Evolutionary conservation across 1,140 invertebrate species (phyloP), one percentile per base, ranked within the genome.

Genomic region (Bombus balteatus): DNA sequence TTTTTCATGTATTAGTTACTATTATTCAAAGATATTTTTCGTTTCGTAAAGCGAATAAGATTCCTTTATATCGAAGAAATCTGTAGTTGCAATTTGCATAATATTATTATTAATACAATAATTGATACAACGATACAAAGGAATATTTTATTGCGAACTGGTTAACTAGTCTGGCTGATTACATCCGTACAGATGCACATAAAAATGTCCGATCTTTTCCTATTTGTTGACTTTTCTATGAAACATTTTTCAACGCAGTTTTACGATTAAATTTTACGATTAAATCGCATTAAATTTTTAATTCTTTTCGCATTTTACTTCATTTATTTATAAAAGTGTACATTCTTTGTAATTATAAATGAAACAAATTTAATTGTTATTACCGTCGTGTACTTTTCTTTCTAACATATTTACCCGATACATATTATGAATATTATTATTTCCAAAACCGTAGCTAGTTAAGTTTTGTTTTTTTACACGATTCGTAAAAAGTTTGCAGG

Each of bases 281-380:
- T 53, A 53, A 53, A 79, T 88, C 68, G 85, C 80, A 82, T 88
- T 81, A 75, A 86, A 86, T 89, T 81, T 89, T 57, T 87, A 79
- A 81, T 90, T 92, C 59, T 90, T 78, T 89, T 84, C 81, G 83
- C 80, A 90, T 90, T 88, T 89, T 75, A 88, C 79, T 88, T 90
- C 87, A 85, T 89, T 92, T 91, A 76, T 92, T 92, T 92, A 91
- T 88, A 90, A 92, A 81, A 73, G 53, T 92, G 91, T 92, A 92
- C 90, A 92, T 92, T 92, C 88, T 92, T 92, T 92, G 89, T 91
- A 92, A 92, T 83, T 92, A 81, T 91, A 91, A 92, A 92, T 90
- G 88, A 91, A 91, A 88, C 88, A 82, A 81, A 91, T 90, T 92
- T 91, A 76, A 92, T 92, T 91, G 91, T 92, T 92, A 92, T 34